phyloP scores from a whole-genome alignment of 2,113 vertebrate genomes.

The Malurus cyaneus region DNA sequence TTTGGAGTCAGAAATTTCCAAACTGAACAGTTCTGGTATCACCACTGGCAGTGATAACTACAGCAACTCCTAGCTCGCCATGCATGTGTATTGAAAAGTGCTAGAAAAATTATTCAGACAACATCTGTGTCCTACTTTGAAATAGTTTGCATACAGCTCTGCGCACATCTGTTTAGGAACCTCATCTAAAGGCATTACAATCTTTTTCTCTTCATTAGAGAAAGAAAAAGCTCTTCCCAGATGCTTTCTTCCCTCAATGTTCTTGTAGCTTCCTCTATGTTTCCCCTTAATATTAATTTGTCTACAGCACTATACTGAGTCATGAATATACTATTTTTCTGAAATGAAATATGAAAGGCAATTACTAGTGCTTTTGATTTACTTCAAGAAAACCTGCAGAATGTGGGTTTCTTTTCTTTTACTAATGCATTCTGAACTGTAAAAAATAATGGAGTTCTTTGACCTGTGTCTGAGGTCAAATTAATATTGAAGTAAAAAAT shows the following conservation, averaged over 20 bases:
- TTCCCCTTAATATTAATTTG: slow-evolving; percentile 30
- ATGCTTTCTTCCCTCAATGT: background rate
- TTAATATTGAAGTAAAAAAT: background rate
- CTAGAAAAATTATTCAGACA: slow-evolving; percentile 31
- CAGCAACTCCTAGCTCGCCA: background rate
- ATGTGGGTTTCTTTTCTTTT: background rate
- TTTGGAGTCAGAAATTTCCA: background rate
- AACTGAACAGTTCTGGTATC: background rate
- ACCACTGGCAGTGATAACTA: background rate
- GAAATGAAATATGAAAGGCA: slow-evolving; percentile 16
- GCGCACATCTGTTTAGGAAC: slow-evolving; percentile 42
- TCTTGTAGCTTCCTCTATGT: background rate
- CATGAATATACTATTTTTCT: background rate
- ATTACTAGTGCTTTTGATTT: slow-evolving; percentile 34
- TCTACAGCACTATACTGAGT: slow-evolving; percentile 6
- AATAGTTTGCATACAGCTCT: background rate
- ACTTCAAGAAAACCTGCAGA: background rate
- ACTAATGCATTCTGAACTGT: background rate
- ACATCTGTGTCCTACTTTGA: slow-evolving; percentile 60
- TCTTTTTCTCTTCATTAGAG: slow-evolving; percentile 30
- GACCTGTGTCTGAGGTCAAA: background rate
- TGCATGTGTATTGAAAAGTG: background rate
- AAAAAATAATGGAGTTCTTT: slow-evolving; percentile 17
- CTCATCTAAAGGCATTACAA: slow-evolving; percentile 23
- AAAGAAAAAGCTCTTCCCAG: slow-evolving; percentile 9